Evolutionary conservation across 2,113 vertebrate species (phyloP), one percentile per base, ranked within the genome.

Genomic region (Corythornis madagascariensis): DNA sequence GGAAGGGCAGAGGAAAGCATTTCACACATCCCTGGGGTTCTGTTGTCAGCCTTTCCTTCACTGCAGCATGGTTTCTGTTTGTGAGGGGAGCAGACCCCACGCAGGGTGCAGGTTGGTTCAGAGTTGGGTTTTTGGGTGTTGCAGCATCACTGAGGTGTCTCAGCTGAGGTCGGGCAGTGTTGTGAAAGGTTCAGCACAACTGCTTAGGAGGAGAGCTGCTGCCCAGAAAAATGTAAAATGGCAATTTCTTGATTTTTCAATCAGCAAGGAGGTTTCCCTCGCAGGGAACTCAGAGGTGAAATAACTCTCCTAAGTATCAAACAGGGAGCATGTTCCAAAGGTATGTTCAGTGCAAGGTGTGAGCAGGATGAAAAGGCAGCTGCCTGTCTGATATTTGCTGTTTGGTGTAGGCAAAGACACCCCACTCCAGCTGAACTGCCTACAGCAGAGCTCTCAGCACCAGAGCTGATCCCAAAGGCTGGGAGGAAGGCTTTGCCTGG

Each of bases 341-440:
- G 8, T 52, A 56, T 38, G 56, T 86, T 70, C 80, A 50, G n/a
- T 21, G 7, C 24, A 80, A 63, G 60, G 28, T 83, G 47, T 73
- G 56, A 63, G 72, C 10, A 21, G 0, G 0, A 20, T 70, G 55
- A 50, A 55, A 35, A 91, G 47, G 28, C 43, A 77, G 20, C 28
- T 26, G 12, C 67, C 85, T 88, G 22, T 74, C 91, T 70, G 15
- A 17, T 24, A 24, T 88, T 89, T 83, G 71, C 45, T 79, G 13
- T 63, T 81, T 43, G 28, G 48, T 66, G 9, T 59, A 29, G 67
- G 33, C 60, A 73, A 14, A 50, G 64, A 63, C 56, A 73, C 42
- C 48, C 63, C 0, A 0, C 38, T 33, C 2, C 25, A 83, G 52
- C 75, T 52, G 50, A 72, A 9, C 47, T 2, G 4, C 63, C 82